A percentile compares a stretch with the other conserved stretches of the same genome.
These are phyloP conservation scores for Orcinus orca DNA, from an alignment of 2,113 vertebrate genomes.

Conservation along the genomic window DNA sequence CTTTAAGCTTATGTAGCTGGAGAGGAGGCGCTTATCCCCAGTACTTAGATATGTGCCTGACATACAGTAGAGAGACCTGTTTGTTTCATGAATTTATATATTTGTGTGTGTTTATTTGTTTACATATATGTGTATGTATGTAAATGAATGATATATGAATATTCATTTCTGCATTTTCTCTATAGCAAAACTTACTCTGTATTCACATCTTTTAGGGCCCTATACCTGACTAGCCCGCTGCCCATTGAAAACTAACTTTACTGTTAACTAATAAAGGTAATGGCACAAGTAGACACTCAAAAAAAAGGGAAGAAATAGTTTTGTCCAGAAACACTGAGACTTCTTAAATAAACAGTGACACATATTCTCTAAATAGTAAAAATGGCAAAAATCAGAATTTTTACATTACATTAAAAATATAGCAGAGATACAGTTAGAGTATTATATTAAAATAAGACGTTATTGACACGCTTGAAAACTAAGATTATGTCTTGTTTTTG, in stretches of 20 bases:
- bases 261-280: neutral
- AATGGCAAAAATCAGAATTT: neutral
- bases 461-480: neutral
- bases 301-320: neutral
- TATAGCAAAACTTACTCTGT: neutral
- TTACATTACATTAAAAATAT: neutral
- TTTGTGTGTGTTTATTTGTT: neutral
- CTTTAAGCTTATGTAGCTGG: neutral
- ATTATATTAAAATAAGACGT: neutral
- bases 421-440: neutral
- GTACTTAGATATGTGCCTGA: neutral
- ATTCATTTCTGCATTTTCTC: neutral
- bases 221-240: neutral
- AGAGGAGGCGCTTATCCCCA: neutral
- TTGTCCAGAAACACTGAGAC: neutral
- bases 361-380: slow-evolving; percentile 3
- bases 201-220: neutral
- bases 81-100: neutral
- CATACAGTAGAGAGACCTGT: neutral
- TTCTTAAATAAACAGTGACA: neutral
- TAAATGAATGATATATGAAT: neutral
- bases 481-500: neutral
- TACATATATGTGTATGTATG: neutral
- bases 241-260: neutral
- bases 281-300: neutral